These are phyloP conservation scores for Vollenhovia emeryi DNA, from an alignment of 1,140 invertebrate species.

Conservation along the genomic window DNA sequence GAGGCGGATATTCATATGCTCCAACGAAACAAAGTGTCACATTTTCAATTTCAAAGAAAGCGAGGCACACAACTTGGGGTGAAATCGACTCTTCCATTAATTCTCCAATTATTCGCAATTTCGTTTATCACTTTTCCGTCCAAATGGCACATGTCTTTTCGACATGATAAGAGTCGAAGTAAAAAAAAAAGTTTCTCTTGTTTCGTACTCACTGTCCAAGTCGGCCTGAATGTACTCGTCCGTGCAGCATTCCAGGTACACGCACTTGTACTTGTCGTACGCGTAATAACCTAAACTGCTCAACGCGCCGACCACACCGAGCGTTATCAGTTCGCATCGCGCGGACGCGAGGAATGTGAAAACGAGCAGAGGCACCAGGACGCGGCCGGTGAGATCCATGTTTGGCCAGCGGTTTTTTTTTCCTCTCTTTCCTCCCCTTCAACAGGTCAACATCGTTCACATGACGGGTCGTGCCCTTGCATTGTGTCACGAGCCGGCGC, in stretches of 20 bases:
- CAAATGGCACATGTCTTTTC: too few relatives aligned
- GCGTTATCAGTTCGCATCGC: slow-evolving; percentile 33
- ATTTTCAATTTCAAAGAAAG: too few relatives aligned
- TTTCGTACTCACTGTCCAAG: slow-evolving; percentile 65
- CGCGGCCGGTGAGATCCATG: slow-evolving; percentile 35
- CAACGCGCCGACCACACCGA: neutral
- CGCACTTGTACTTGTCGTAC: slow-evolving; percentile 70
- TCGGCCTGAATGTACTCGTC: slow-evolving; percentile 80
- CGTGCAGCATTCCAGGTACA: slow-evolving; percentile 83
- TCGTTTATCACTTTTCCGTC: too few relatives aligned
- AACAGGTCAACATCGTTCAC: neutral
- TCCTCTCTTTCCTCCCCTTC: neutral
- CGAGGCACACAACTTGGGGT: too few relatives aligned
- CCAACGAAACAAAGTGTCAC: too few relatives aligned
- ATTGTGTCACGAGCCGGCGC: neutral
- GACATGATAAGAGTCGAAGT: too few relatives aligned
- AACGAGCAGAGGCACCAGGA: neutral
- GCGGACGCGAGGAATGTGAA: neutral
- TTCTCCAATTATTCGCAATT: too few relatives aligned
- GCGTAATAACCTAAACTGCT: too few relatives aligned
- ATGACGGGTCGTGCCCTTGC: too few relatives aligned
- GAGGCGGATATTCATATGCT: too few relatives aligned
- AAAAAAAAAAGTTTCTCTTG: too few relatives aligned
- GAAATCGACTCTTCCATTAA: too few relatives aligned
- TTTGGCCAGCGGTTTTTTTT: neutral